A percentile compares a stretch with the other conserved stretches of the same genome.
phyloP scores from a whole-genome alignment of 2,888 invertebrate species.

The Drosophila anomelani region DNA sequence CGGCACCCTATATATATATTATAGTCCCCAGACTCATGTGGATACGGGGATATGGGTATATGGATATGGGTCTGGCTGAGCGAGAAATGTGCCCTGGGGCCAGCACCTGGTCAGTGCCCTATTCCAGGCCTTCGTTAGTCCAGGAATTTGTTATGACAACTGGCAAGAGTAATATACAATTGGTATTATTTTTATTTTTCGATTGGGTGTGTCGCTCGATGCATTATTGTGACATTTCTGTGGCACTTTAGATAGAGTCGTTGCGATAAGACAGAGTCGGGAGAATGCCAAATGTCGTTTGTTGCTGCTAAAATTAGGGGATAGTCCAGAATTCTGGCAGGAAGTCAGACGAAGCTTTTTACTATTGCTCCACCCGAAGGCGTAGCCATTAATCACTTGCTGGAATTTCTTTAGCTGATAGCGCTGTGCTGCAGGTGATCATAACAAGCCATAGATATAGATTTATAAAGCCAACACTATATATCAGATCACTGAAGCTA shows the following conservation, averaged over 20 bases:
- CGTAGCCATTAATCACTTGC: constrained; percentile 24
- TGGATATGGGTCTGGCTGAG: constrained; percentile 16
- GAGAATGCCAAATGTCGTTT: constrained; percentile 68
- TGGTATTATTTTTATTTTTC: constrained; percentile 4
- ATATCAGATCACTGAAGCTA: constrained; percentile 7
- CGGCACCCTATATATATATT: constrained; percentile 25
- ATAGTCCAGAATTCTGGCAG: constrained; percentile 12
- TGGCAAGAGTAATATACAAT: constrained; percentile 22
- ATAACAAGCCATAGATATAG: constrained; percentile 59
- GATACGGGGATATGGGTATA: constrained; percentile 16
- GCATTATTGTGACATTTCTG: constrained; percentile 71
- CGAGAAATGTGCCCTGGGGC: constrained; percentile 45
- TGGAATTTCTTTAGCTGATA: constrained; percentile 34
- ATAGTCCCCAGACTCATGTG: not conserved
- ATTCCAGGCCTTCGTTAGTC: constrained; percentile 60
- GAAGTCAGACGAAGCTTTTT: not conserved
- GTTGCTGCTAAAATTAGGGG: constrained; percentile 9
- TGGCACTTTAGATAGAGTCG: constrained; percentile 61
- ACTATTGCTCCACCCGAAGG: not conserved
- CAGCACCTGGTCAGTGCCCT: constrained; percentile 56
- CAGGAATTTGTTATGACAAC: constrained; percentile 69
- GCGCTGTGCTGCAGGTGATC: constrained; percentile 56
- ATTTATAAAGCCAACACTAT: constrained; percentile 57
- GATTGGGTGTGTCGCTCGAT: constrained; percentile 57
- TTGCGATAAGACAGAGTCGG: constrained; percentile 53